A percentile compares a stretch with the other conserved stretches of the same genome.
Conservation (phyloP, 2,113 vertebrate species). For the Hassar affinis region DNA sequence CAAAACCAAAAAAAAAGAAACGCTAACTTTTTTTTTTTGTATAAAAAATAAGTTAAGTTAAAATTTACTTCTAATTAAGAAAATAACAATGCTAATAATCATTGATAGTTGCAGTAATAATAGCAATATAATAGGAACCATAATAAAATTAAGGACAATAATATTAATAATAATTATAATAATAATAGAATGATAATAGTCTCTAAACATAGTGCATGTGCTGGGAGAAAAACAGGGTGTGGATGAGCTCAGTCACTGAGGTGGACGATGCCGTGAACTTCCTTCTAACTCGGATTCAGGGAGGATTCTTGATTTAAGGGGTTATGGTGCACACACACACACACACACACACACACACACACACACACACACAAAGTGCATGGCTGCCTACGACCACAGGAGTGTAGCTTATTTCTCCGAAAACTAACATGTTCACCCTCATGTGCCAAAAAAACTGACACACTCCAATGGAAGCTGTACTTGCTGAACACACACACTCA, state of each 20-base stretch:
- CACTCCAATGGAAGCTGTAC: conserved; percentile 66
- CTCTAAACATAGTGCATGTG: conserved; percentile 81
- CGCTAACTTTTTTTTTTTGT: conserved; percentile 72
- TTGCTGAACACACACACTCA: conserved; percentile 60
- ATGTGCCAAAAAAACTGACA: conserved; percentile 10
- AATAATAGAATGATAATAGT: conserved; percentile 63
- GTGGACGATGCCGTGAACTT: conserved; percentile 68
- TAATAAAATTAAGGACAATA: conserved; percentile 60
- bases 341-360: conserved; percentile 32
- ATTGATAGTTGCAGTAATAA: conserved; percentile 67
- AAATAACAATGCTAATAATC: conserved; percentile 79
- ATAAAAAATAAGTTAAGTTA: conserved; percentile 86
- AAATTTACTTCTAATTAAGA: conserved; percentile 79
- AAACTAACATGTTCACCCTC: conserved; percentile 42
- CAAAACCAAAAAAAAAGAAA: conserved; percentile 57
- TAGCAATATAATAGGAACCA: conserved; percentile 62
- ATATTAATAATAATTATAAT: conserved; percentile 65
- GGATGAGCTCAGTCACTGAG: conserved; percentile 62
- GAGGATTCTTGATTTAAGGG: neutral
- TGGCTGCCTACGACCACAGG: conserved; percentile 68
- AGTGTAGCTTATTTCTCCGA: conserved; percentile 70
- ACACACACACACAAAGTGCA: conserved; percentile 70
- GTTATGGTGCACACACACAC: conserved; percentile 23
- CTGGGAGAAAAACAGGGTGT: conserved; percentile 70
- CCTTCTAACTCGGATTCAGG: conserved; percentile 53